Conservation (phyloP, 2,113 vertebrate species). For the Tringa solitaria region DNA sequence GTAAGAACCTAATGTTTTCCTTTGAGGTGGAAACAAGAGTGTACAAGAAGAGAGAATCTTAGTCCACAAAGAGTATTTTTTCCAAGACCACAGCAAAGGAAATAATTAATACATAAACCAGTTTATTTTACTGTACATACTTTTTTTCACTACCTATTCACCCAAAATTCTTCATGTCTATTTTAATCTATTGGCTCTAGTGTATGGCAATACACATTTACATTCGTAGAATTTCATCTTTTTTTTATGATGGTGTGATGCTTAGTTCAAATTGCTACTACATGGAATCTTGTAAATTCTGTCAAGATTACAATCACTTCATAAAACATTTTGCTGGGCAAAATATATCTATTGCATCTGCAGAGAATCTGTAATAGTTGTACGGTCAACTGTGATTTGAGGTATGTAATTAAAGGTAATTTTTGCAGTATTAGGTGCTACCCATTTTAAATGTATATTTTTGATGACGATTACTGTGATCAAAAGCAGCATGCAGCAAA, state of each 20-base stretch:
- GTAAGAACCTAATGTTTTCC: not conserved
- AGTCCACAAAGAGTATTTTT: not conserved
- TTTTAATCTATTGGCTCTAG: not conserved
- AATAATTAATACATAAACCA: not conserved
- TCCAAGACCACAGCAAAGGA: not conserved
- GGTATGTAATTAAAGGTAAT: not conserved
- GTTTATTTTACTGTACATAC: not conserved
- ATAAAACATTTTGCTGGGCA: not conserved
- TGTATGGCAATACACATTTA: not conserved
- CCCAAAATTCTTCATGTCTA: not conserved
- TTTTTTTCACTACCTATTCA: not conserved
- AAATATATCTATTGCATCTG: not conserved
- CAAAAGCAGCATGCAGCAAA: not conserved
- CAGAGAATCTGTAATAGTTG: not conserved
- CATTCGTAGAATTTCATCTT: not conserved
- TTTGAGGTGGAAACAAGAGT: not conserved
- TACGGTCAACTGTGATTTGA: not conserved
- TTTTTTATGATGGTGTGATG: not conserved
- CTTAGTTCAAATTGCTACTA: not conserved
- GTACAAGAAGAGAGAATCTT: not conserved
- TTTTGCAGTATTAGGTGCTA: not conserved
- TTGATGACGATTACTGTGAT: not conserved
- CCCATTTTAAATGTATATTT: not conserved
- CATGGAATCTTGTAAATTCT: not conserved
- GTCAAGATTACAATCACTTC: not conserved